phyloP scores from a whole-genome alignment of 2,113 vertebrate species.

The Anhinga anhinga region DNA sequence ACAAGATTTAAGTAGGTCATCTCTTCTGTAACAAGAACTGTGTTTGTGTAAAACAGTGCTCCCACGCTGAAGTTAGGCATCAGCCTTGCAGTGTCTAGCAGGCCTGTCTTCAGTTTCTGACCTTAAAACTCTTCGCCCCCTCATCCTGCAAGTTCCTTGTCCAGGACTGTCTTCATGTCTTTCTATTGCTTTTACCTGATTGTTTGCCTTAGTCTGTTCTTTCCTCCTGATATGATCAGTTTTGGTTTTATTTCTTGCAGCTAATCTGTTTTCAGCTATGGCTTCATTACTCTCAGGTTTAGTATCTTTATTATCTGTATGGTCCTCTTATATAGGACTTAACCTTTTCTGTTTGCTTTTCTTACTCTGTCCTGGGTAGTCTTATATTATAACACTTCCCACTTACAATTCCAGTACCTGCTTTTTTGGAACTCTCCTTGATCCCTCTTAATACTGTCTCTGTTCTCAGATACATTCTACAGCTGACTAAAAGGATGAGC shows the following conservation, averaged over 20 bases:
- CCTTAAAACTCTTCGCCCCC: not conserved
- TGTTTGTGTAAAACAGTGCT: not conserved
- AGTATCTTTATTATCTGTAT: not conserved
- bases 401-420: not conserved
- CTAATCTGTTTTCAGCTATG: not conserved
- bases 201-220: not conserved
- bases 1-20: not conserved
- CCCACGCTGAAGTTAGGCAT: not conserved
- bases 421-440: not conserved
- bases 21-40: not conserved
- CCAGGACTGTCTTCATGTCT: not conserved
- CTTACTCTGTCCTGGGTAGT: not conserved
- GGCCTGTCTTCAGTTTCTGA: not conserved
- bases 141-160: not conserved
- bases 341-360: not conserved
- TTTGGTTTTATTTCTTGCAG: not conserved
- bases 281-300: not conserved
- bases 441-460: not conserved
- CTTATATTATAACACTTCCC: not conserved
- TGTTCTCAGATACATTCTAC: not conserved
- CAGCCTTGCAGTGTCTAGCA: not conserved
- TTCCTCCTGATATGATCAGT: not conserved
- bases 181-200: not conserved
- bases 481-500: not conserved
- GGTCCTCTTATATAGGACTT: not conserved